Conservation (phyloP, 2,113 vertebrate species). For the Epinephelus fuscoguttatus region DNA sequence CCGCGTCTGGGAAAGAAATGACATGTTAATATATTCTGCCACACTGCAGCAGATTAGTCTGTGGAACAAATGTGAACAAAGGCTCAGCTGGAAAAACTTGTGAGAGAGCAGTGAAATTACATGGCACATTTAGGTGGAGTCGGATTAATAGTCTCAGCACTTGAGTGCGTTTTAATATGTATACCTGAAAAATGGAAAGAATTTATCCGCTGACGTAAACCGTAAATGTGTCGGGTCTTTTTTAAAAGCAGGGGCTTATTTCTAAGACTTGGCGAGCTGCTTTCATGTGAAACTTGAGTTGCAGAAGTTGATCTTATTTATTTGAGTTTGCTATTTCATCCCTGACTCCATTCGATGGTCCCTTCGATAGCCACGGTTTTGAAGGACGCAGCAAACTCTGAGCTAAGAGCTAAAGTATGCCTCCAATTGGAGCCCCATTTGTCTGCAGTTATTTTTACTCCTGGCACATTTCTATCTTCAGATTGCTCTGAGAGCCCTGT, state of each 20-base stretch:
- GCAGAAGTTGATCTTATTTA: constrained; percentile 49
- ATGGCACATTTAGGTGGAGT: constrained; percentile 43
- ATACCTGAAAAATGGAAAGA: constrained; percentile 68
- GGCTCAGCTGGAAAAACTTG: constrained; percentile 44
- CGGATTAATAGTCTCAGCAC: constrained; percentile 34
- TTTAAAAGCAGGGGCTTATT: constrained; percentile 42
- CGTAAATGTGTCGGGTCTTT: constrained; percentile 37
- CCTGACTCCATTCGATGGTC: constrained; percentile 48
- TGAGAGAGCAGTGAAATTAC: constrained; percentile 17
- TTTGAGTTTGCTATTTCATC: constrained; percentile 56
- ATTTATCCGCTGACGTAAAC: constrained; percentile 28
- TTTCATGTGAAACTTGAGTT: constrained; percentile 15
- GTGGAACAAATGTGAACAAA: constrained; percentile 55
- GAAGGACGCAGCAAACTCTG: constrained; percentile 38
- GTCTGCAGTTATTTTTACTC: constrained; percentile 69
- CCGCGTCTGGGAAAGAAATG: constrained; percentile 57
- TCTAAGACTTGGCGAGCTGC: background rate
- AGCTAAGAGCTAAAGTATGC: constrained; percentile 47
- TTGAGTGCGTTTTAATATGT: constrained; percentile 44
- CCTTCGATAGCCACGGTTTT: constrained; percentile 40
- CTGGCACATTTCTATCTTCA: constrained; percentile 49
- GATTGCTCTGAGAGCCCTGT: constrained; percentile 60
- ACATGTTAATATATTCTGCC: constrained; percentile 40
- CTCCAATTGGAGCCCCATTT: constrained; percentile 53
- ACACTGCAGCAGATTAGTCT: constrained; percentile 34